A percentile compares a stretch with the other conserved stretches of the same genome.
Evolutionary conservation across 2,113 vertebrate species (phyloP).

Genomic region (Festucalex cinctus): DNA sequence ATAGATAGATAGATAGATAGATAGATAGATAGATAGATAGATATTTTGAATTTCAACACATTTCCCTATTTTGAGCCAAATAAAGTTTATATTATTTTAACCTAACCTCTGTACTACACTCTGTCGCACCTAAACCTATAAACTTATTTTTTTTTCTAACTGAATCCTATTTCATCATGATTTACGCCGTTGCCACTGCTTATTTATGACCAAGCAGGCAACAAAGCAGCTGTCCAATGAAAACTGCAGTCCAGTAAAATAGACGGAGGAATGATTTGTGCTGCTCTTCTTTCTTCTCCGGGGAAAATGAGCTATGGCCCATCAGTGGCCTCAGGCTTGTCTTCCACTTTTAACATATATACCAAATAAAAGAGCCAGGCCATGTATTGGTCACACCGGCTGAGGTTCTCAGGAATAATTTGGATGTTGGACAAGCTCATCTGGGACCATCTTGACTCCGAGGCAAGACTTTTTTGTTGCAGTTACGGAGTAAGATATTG

Average conservation of each 20-base stretch:
- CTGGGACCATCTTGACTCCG: not conserved
- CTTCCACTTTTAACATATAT: not conserved
- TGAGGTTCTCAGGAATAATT: slow-evolving; percentile 6
- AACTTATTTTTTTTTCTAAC: not conserved
- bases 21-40: too few relatives aligned
- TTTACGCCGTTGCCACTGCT: not conserved
- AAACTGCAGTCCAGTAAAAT: not conserved
- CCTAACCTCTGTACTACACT: too few relatives aligned
- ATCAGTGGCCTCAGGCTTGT: not conserved
- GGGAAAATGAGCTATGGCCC: slow-evolving; percentile 1
- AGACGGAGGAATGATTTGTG: not conserved
- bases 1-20: too few relatives aligned
- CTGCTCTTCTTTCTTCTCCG: not conserved
- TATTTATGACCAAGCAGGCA: not conserved
- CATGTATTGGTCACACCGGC: not conserved
- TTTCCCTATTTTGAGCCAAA: too few relatives aligned
- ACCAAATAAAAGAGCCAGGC: not conserved
- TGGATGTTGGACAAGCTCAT: slow-evolving; percentile 10
- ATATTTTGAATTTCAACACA: too few relatives aligned
- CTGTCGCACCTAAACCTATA: not conserved
- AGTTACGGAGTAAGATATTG: not conserved
- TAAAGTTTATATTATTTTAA: too few relatives aligned
- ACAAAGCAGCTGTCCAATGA: slow-evolving; percentile 8
- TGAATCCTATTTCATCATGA: not conserved
- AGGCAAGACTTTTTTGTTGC: slow-evolving; percentile 1